These are phyloP conservation scores for Melieria picta DNA, from an alignment of 2,888 invertebrate species.

Conservation along the genomic window DNA sequence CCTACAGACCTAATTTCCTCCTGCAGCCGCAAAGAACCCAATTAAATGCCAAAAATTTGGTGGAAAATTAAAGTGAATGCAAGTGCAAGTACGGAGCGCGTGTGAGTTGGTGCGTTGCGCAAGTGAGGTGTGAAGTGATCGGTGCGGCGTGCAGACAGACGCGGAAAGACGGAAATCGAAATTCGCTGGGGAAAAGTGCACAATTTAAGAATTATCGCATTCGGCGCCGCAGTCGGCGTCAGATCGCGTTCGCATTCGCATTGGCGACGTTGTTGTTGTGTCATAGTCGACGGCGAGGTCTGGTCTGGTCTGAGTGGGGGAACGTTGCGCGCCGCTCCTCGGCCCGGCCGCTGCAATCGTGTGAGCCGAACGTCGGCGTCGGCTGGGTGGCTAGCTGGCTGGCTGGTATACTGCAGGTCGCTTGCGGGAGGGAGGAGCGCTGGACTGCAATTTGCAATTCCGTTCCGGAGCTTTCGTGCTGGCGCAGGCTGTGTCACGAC, in stretches of 20 bases:
- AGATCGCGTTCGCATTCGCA: conserved; percentile 8
- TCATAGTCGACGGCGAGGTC: conserved; percentile 21
- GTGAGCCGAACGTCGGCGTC: no score
- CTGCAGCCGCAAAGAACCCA: conserved; percentile 45
- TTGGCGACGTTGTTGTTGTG: conserved; percentile 22
- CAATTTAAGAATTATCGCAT: conserved; percentile 27
- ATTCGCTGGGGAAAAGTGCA: conserved; percentile 13
- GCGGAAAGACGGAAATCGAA: not conserved
- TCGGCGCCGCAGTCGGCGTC: conserved; percentile 24
- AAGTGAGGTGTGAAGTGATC: no score
- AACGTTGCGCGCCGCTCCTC: conserved; percentile 7
- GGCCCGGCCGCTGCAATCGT: conserved; percentile 14
- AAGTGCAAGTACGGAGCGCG: not conserved
- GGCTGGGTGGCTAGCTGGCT: no score
- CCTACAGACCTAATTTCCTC: conserved; percentile 50
- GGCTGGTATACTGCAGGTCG: no score
- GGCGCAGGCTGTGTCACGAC: conserved; percentile 2
- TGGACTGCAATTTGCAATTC: conserved; percentile 23
- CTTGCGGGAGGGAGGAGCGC: not conserved
- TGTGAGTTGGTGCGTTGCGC: no score
- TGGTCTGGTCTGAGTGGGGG: conserved; percentile 14
- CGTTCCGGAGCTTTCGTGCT: conserved; percentile 30
- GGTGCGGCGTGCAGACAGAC: not conserved
- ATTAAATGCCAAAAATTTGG: conserved; percentile 45
- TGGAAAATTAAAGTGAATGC: conserved; percentile 32